phyloP scores from a whole-genome alignment of 2,113 vertebrate species.

The Microtus richardsoni region DNA sequence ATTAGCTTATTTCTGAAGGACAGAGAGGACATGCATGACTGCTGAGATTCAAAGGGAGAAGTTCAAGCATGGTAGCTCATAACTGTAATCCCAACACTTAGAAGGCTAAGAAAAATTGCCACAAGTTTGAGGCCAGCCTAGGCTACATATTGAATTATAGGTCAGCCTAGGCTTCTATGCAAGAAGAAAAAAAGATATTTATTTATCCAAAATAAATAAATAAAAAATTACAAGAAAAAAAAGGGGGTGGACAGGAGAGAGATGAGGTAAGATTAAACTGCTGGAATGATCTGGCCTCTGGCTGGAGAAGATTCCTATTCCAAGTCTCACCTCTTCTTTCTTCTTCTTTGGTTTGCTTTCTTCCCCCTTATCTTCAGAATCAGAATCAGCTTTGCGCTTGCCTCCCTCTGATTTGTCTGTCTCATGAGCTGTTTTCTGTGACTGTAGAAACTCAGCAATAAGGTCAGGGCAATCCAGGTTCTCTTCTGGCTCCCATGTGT shows the following conservation, averaged over 20 bases:
- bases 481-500: conserved; percentile 99
- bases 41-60: not conserved
- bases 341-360: conserved; percentile 98
- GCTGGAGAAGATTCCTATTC: not conserved
- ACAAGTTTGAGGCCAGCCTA: not conserved
- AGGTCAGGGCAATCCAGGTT: conserved; percentile 98
- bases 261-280: too few species aligned
- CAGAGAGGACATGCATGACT: not conserved
- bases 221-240: not conserved
- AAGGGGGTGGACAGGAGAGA: not conserved
- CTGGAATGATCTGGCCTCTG: not conserved
- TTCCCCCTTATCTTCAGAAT: conserved; percentile 91
- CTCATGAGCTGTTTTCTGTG: conserved; percentile 94
- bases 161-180: too few species aligned
- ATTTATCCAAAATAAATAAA: not conserved
- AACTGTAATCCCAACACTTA: not conserved
- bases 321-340: conserved; percentile 93
- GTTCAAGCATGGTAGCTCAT: too few species aligned
- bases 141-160: not conserved
- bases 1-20: conserved; percentile 8
- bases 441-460: conserved; percentile 97
- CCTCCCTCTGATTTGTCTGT: conserved; percentile 89
- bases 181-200: too few species aligned
- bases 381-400: conserved; percentile 94
- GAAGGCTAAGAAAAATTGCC: not conserved